These are phyloP conservation scores for Stegophylla sp. DNA, from an alignment of 2,888 invertebrate genomes.

Conservation along the genomic window DNA sequence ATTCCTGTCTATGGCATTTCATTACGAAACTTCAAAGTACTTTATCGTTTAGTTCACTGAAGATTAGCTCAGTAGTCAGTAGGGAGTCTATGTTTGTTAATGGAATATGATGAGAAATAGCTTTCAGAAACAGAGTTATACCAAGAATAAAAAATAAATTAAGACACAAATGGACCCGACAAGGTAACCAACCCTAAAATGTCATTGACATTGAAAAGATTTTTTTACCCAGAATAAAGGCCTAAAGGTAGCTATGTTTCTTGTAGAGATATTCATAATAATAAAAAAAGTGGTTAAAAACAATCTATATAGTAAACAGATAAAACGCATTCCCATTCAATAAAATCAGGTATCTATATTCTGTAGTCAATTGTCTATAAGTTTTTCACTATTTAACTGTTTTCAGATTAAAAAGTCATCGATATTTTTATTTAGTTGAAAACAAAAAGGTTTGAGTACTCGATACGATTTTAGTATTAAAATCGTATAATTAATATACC, in stretches of 20 bases:
- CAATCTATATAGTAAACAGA: too few relatives aligned
- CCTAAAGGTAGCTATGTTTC: background rate
- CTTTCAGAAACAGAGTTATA: background rate
- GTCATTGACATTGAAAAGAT: background rate
- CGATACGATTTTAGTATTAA: too few relatives aligned
- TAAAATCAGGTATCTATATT: too few relatives aligned
- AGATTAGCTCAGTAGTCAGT: conserved; percentile 25
- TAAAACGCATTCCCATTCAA: too few relatives aligned
- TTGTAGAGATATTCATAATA: too few relatives aligned
- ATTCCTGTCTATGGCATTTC: conserved; percentile 18
- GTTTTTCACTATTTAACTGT: too few relatives aligned
- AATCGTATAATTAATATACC: background rate
- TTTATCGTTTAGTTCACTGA: background rate
- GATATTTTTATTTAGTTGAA: too few relatives aligned
- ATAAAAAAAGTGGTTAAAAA: too few relatives aligned
- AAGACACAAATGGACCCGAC: background rate
- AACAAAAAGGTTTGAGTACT: too few relatives aligned
- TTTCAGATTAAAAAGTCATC: too few relatives aligned
- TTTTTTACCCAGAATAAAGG: background rate
- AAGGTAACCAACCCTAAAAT: background rate
- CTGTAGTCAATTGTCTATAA: too few relatives aligned
- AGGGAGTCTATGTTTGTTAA: background rate
- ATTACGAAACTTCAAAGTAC: conserved; percentile 18
- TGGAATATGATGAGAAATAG: conserved; percentile 17
- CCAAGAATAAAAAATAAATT: background rate